Evolutionary conservation across 2,888 invertebrate species (phyloP).

Genomic region (Philonicus albiceps): DNA sequence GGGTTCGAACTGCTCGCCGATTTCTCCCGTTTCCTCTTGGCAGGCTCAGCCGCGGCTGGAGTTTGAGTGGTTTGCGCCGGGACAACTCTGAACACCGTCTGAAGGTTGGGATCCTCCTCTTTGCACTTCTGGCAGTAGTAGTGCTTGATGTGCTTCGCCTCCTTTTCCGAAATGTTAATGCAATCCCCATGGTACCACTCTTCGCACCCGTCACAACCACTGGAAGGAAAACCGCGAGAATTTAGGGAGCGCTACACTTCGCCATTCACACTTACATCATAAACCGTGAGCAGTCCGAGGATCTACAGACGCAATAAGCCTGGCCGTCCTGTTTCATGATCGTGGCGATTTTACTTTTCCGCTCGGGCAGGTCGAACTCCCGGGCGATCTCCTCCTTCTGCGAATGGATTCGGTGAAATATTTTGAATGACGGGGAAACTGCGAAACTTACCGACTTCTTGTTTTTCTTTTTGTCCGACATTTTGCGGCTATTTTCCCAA

Average conservation of each 20-base stretch:
- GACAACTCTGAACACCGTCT: conserved; percentile 65
- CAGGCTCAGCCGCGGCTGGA: background rate
- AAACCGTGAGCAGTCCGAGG: conserved; percentile 91
- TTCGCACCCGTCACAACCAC: conserved; percentile 95
- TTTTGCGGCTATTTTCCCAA: conserved; percentile 41
- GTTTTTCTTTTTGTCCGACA: conserved; percentile 58
- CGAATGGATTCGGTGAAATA: background rate
- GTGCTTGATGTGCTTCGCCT: conserved; percentile 91
- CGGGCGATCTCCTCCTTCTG: conserved; percentile 86
- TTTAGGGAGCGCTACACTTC: background rate
- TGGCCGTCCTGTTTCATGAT: conserved; percentile 88
- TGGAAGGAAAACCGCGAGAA: conserved; percentile 55
- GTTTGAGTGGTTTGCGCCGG: conserved; percentile 52
- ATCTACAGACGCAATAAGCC: conserved; percentile 94
- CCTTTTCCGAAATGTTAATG: conserved; percentile 91
- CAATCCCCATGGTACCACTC: conserved; percentile 99
- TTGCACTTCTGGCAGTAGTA: conserved; percentile 90
- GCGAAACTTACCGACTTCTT: conserved; percentile 57
- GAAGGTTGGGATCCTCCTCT: conserved; percentile 81
- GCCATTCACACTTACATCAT: conserved; percentile 80
- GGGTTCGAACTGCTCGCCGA: conserved; percentile 56
- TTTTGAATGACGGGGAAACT: background rate
- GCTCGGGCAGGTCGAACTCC: conserved; percentile 86
- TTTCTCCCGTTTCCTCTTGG: conserved; percentile 51
- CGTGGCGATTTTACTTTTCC: conserved; percentile 89